phyloP scores from a whole-genome alignment of 2,888 invertebrate species.

The Mesorhabditis belari region DNA sequence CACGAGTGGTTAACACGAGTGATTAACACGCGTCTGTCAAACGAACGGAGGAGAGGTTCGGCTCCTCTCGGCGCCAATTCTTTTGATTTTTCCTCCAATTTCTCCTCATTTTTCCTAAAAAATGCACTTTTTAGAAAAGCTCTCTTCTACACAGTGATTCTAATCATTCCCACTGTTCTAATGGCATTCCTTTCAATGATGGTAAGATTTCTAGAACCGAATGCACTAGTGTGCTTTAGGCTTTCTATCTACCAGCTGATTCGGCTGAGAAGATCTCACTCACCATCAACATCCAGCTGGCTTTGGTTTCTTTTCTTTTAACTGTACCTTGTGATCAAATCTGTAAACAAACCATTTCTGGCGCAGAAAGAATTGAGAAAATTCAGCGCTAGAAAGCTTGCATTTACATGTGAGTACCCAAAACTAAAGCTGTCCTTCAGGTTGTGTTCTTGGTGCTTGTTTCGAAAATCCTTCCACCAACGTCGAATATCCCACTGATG shows the following conservation, averaged over 20 bases:
- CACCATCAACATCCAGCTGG: constrained; percentile 83
- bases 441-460: constrained; percentile 97
- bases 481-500: constrained; percentile 91
- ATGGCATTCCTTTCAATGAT: constrained; percentile 85
- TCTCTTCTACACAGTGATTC: constrained; percentile 96
- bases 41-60: neutral
- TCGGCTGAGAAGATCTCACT: constrained; percentile 73
- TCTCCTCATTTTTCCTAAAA: too few species aligned
- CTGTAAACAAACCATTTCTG: too few species aligned
- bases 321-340: too few species aligned
- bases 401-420: too few species aligned
- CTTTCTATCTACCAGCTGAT: constrained; percentile 96
- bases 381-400: too few species aligned
- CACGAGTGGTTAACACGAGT: too few species aligned
- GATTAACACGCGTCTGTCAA: neutral
- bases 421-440: too few species aligned
- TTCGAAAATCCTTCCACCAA: constrained; percentile 96
- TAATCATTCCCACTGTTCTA: constrained; percentile 94
- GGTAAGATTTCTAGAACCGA: constrained; percentile 1
- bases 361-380: too few species aligned
- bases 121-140: constrained; percentile 83
- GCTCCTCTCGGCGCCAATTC: too few species aligned
- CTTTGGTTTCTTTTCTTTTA: too few species aligned
- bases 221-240: constrained; percentile 57
- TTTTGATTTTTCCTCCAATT: too few species aligned